Evolutionary conservation across 2,797 vertebrate genomes (phyloP).

Genomic region (Eupleurogrammus muticus): DNA sequence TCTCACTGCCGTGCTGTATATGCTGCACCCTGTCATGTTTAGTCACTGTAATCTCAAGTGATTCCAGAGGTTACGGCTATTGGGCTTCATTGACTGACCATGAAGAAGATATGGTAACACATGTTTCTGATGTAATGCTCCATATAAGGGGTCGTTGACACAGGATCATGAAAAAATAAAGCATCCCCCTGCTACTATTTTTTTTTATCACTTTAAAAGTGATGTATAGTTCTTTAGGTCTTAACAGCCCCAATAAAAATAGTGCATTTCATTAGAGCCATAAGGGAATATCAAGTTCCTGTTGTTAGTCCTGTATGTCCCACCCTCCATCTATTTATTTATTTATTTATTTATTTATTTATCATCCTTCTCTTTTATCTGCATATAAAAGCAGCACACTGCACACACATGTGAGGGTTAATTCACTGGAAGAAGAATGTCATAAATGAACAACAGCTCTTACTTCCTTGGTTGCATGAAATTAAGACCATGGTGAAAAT

Average conservation of each 20-base stretch:
- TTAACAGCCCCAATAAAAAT: constrained; percentile 52
- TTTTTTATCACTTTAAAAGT: neutral
- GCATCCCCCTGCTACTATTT: neutral
- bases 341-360: constrained; percentile 10
- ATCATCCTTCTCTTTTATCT: constrained; percentile 43
- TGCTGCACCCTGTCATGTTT: constrained; percentile 30
- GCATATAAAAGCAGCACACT: constrained; percentile 38
- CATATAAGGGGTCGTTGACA: constrained; percentile 19
- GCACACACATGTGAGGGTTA: constrained; percentile 46
- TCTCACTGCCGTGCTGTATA: neutral
- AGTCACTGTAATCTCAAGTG: constrained; percentile 11
- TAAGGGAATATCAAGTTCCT: constrained; percentile 47
- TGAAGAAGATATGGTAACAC: constrained; percentile 29
- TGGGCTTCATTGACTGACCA: constrained; percentile 7
- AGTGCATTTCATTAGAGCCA: constrained; percentile 26
- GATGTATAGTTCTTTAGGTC: constrained; percentile 28
- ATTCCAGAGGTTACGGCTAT: constrained; percentile 13
- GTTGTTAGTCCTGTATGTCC: constrained; percentile 32
- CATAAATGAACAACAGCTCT: constrained; percentile 51
- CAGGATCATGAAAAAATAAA: constrained; percentile 19
- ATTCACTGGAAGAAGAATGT: constrained; percentile 22
- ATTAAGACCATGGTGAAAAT: constrained; percentile 11
- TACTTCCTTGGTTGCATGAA: constrained; percentile 10
- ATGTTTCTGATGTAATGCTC: constrained; percentile 46
- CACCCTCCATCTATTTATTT: neutral